Base-by-base conservation (phyloP, 2,113 vertebrate species). In the Zeus faber region DNA sequence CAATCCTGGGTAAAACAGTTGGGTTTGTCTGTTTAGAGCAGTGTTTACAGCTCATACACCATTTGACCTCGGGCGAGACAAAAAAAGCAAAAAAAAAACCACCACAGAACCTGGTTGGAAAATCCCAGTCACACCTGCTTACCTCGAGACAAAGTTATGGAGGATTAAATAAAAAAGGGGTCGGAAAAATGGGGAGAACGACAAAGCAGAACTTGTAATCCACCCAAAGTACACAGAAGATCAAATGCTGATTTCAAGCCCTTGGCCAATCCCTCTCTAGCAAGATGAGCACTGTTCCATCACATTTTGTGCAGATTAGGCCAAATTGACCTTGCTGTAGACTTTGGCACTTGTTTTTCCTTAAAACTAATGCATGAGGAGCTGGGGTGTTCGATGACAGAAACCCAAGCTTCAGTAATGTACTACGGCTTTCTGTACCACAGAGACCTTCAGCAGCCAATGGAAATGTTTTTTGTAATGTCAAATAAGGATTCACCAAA, bases 401-500 rank as follows among this genome's bases (percentile, higher is more conserved):
- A 24, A 6, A 53, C 49, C 5, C 3, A 29, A 23, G 4, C 25
- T 27, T n/a, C n/a, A n/a, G n/a, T n/a, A n/a, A n/a, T n/a, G n/a
- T n/a, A n/a, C n/a, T n/a, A n/a, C n/a, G n/a, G n/a, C n/a, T n/a
- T n/a, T n/a, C n/a, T n/a, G n/a, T n/a, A n/a, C n/a, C n/a, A n/a
- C n/a, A n/a, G n/a, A n/a, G n/a, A n/a, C n/a, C n/a, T n/a, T n/a
- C n/a, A n/a, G n/a, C n/a, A n/a, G n/a, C n/a, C n/a, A n/a, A n/a
- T n/a, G 61, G 66, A 69, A 52, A 29, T 33, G 39, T 11, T 5
- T 11, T 57, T 62, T 27, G 61, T 52, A 44, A 68, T 67, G 65
- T 69, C 53, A 67, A 51, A 64, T 13, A 37, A 7, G 56, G 70
- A 76, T 80, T 72, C 61, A 14, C 27, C 23, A 54, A 26, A 18